Evolutionary conservation across 1,140 invertebrate species (phyloP).

Genomic region (Rhysida immarginata): DNA sequence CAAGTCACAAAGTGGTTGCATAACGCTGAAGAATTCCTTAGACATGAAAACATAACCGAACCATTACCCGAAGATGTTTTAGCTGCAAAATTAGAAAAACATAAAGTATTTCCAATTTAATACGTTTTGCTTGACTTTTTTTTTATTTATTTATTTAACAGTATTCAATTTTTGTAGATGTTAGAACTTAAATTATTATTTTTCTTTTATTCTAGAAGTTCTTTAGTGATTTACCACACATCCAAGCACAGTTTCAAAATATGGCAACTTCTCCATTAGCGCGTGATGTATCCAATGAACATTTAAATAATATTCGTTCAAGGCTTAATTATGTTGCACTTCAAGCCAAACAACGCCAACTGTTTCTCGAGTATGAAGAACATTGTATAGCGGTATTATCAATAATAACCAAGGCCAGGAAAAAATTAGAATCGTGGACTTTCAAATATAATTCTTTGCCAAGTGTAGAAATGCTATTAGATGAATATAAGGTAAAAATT

Average conservation of each 20-base stretch:
- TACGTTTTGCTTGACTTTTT: no score
- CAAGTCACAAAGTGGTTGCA: conserved; percentile 77
- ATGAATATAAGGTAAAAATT: conserved; percentile 56
- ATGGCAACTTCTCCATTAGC: conserved; percentile 43
- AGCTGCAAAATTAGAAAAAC: conserved; percentile 74
- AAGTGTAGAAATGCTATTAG: conserved; percentile 62
- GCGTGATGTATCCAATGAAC: conserved; percentile 48
- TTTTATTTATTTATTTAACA: no score
- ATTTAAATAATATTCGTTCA: conserved; percentile 59
- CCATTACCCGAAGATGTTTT: no score
- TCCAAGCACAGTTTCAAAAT: conserved; percentile 56
- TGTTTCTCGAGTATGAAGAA: conserved; percentile 24
- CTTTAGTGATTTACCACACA: conserved; percentile 61
- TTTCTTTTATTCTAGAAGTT: conserved; percentile 40
- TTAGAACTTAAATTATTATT: conserved; percentile 6
- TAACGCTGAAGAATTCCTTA: conserved; percentile 63
- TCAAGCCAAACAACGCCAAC: conserved; percentile 18
- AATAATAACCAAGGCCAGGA: conserved; percentile 74
- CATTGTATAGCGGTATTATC: conserved; percentile 38
- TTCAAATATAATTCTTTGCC: conserved; percentile 72
- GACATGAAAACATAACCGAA: no score
- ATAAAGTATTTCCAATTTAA: no score
- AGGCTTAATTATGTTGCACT: conserved; percentile 40
- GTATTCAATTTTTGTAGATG: no score
- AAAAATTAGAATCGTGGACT: conserved; percentile 72